Conservation (phyloP, 2,113 vertebrate species). For the Podarcis cretensis region DNA sequence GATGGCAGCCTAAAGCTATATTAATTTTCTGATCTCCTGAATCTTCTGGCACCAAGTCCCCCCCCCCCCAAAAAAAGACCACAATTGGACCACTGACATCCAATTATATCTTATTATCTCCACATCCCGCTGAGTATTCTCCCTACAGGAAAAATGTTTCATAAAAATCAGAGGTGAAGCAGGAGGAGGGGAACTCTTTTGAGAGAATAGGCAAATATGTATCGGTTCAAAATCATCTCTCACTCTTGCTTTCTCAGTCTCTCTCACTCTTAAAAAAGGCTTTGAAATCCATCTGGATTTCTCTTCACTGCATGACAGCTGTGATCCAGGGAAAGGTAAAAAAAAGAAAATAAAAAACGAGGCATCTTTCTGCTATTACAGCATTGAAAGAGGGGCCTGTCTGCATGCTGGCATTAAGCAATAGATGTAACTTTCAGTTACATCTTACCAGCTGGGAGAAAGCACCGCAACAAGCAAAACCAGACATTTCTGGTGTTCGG, state of each 20-base stretch:
- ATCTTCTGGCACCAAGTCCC: neutral
- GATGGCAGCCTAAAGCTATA: neutral
- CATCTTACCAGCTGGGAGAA: neutral
- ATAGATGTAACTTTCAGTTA: neutral
- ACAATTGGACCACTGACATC: neutral
- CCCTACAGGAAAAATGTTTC: neutral
- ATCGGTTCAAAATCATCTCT: neutral
- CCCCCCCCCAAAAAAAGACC: neutral
- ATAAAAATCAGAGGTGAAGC: neutral
- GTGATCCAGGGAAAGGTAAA: neutral
- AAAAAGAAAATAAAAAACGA: neutral
- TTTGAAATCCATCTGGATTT: neutral
- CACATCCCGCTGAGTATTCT: neutral
- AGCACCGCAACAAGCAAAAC: neutral
- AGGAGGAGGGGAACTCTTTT: no score
- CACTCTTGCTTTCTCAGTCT: neutral
- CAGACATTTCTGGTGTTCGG: slow-evolving; percentile 51
- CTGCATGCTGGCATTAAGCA: neutral
- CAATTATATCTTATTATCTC: neutral
- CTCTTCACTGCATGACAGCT: neutral
- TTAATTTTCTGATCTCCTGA: neutral
- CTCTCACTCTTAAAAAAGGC: neutral
- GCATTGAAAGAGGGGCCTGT: neutral
- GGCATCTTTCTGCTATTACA: slow-evolving; percentile 1
- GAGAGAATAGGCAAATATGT: neutral